phyloP scores from a whole-genome alignment of 1,140 invertebrate species.

The Psix sp. region DNA sequence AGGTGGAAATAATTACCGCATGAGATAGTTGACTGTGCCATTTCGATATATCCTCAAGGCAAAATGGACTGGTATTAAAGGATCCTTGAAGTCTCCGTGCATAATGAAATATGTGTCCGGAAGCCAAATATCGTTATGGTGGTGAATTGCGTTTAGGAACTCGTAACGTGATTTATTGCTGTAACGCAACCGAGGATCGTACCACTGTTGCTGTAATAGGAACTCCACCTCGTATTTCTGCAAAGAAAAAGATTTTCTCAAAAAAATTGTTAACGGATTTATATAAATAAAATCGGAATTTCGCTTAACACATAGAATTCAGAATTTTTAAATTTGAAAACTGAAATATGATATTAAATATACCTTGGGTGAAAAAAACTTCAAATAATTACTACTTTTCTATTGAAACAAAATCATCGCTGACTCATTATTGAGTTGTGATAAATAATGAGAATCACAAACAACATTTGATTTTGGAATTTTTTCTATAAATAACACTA shows the following conservation, averaged over 20 bases:
- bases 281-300: too few species aligned
- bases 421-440: too few species aligned
- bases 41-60: slow-evolving; percentile 92
- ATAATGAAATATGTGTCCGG: slow-evolving; percentile 97
- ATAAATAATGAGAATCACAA: too few species aligned
- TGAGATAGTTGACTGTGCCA: slow-evolving; percentile 94
- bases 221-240: slow-evolving; percentile 98
- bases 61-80: slow-evolving; percentile 92
- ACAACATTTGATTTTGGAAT: too few species aligned
- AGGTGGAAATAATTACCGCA: slow-evolving; percentile 80
- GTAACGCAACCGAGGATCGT: slow-evolving; percentile 89
- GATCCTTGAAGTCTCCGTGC: slow-evolving; percentile 95
- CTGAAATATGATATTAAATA: too few species aligned
- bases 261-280: too few species aligned
- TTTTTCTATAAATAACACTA: too few species aligned
- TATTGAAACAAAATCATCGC: too few species aligned
- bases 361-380: too few species aligned
- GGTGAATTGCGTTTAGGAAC: slow-evolving; percentile 93
- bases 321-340: too few species aligned
- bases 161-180: slow-evolving; percentile 90
- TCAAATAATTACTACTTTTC: too few species aligned
- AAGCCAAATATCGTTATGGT: slow-evolving; percentile 92
- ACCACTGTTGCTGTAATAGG: slow-evolving; percentile 93
- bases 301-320: too few species aligned
- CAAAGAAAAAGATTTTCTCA: slow-evolving; percentile 19